Evolutionary conservation across 1,140 invertebrate genomes (phyloP), one percentile per base, ranked within the genome.

Genomic region (Sarcophaga peregrina): DNA sequence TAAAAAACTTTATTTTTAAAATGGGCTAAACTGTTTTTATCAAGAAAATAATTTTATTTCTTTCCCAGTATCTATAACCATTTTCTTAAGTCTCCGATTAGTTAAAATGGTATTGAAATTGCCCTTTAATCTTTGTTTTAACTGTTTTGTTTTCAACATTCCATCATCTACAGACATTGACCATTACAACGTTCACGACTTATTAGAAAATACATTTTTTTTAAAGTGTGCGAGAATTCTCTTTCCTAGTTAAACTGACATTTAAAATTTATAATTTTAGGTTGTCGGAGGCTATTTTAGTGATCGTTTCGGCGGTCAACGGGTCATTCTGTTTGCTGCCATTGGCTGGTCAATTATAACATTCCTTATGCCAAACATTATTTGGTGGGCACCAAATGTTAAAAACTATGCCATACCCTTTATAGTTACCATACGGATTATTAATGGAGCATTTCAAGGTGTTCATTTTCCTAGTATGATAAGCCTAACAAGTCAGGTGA

Each of bases 401-500:
- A 90, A 90, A 91, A 84, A 81, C 50, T 91, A 91, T 82, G 92
- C 93, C 13, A 91, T 95, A 76, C 91, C 92, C 54, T 91, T 94
- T 20, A 91, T 95, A 74, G 92, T 95, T 9, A 87, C 93, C 13
- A 91, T 93, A 62, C 90, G 95, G 85, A 92, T 94, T 15, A 85
- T 95, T 5, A 93, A 94, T 84, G 95, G 95, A 62, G 93, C 94
- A 17, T 93, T 94, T 86, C 95, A 95, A 92, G 95, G 93, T 89
- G 90, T 86, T 17, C 94, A 95, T 89, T 95, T 95, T 91, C 95
- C 95, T 58, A 93, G 93, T 86, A 93, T 95, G 91, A 94, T 95
- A 54, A 95, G 94, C 86, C 89, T 96, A 15, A 94, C 94, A 45
- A 94, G 94, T 85, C 92, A 93, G 85, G 89, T 90, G 75, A 88